Percentiles rank a stretch among this genome's conserved stretches.
phyloP scores from a whole-genome alignment of 2,113 vertebrate species.

The Periophthalmodon schlosseri region DNA sequence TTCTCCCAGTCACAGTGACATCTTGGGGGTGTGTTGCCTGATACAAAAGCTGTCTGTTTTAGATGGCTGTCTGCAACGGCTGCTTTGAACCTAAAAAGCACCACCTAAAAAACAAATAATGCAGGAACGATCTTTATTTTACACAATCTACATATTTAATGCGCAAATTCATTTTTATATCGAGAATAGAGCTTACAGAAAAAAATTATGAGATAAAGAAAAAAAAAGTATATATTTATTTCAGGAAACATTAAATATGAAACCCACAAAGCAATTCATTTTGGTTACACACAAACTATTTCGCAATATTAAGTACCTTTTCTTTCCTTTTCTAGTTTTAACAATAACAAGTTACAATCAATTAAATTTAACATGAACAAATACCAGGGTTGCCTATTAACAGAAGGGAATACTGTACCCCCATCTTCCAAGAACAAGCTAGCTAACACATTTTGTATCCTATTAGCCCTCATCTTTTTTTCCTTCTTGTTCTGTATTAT shows the following conservation, averaged over 20 bases:
- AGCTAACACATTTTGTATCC: too few relatives aligned
- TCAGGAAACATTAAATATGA: neutral
- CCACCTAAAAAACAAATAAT: neutral
- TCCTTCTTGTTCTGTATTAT: too few relatives aligned
- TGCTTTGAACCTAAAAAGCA: slow-evolving; percentile 27
- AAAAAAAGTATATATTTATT: neutral
- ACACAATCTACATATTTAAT: neutral
- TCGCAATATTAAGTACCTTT: too few relatives aligned
- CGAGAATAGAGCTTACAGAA: neutral
- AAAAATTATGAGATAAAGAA: neutral
- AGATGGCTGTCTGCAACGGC: slow-evolving; percentile 63
- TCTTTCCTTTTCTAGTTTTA: too few relatives aligned
- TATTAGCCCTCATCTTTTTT: too few relatives aligned
- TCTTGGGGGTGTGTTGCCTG: slow-evolving; percentile 76
- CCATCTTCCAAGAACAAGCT: too few relatives aligned
- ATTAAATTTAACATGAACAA: too few relatives aligned
- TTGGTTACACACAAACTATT: too few relatives aligned
- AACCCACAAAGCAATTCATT: neutral
- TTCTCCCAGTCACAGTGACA: slow-evolving; percentile 55
- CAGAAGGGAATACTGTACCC: too few relatives aligned
- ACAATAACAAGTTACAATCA: too few relatives aligned
- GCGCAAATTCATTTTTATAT: neutral
- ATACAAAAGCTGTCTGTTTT: slow-evolving; percentile 75
- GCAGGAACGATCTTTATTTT: neutral
- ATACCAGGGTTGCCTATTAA: too few relatives aligned